phyloP scores from a whole-genome alignment of 2,888 invertebrate genomes.

The Drosophila atripex region DNA sequence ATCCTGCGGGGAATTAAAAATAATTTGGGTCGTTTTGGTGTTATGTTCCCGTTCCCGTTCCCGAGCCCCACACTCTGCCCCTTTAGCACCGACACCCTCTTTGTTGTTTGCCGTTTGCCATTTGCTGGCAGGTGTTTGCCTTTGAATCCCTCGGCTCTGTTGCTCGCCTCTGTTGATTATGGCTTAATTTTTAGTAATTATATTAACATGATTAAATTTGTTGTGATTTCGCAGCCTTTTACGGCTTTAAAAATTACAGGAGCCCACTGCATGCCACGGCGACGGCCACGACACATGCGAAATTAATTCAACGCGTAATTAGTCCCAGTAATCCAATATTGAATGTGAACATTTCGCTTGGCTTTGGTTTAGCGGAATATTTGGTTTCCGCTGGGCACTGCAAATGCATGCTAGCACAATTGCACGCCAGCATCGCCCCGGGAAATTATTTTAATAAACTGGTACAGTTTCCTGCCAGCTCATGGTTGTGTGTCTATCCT shows the following conservation, averaged over 20 bases:
- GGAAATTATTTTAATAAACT: conserved; percentile 30
- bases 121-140: conserved; percentile 60
- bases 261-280: background rate
- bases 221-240: conserved; percentile 68
- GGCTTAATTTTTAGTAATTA: conserved; percentile 79
- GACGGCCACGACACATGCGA: background rate
- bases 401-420: conserved; percentile 5
- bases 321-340: conserved; percentile 30
- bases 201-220: conserved; percentile 79
- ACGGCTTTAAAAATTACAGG: conserved; percentile 6
- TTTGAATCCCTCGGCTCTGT: conserved; percentile 11
- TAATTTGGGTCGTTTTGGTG: conserved; percentile 75
- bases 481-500: background rate
- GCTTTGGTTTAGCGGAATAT: conserved; percentile 21
- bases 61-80: background rate
- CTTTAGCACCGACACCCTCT: conserved; percentile 3
- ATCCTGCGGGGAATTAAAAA: conserved; percentile 77
- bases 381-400: conserved; percentile 11
- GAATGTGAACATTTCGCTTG: conserved; percentile 5
- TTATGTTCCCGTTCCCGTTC: conserved; percentile 19
- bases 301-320: conserved; percentile 18
- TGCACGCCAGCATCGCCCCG: conserved; percentile 3
- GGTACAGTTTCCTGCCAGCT: conserved; percentile 4
- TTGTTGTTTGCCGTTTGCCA: conserved; percentile 28
- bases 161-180: conserved; percentile 64